These are phyloP conservation scores for Xenentodon cancila DNA, from an alignment of 2,797 vertebrate species.

Conservation along the genomic window DNA sequence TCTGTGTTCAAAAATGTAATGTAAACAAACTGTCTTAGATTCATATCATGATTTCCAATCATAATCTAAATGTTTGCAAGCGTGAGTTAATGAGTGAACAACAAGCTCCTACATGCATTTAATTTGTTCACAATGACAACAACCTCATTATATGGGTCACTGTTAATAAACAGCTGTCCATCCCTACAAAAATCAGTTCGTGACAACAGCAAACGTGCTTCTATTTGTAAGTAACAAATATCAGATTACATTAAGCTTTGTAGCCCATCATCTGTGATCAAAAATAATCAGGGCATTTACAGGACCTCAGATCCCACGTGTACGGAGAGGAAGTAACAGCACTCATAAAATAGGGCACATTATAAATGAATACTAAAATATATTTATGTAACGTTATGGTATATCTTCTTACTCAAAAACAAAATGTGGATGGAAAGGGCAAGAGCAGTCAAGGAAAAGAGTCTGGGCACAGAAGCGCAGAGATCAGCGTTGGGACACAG, in stretches of 20 bases:
- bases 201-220: conserved; percentile 44
- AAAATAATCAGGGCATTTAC: conserved; percentile 66
- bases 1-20: conserved; percentile 40
- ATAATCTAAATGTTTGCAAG: conserved; percentile 30
- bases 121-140: conserved; percentile 65
- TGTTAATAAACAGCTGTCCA: conserved; percentile 55
- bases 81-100: conserved; percentile 58
- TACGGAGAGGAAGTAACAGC: conserved; percentile 32
- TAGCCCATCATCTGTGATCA: conserved; percentile 33
- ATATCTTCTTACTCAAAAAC: conserved; percentile 27
- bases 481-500: conserved; percentile 39
- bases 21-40: conserved; percentile 14
- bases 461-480: conserved; percentile 11
- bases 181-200: conserved; percentile 52
- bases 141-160: conserved; percentile 67
- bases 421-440: conserved; percentile 45
- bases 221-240: conserved; percentile 52
- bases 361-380: conserved; percentile 13
- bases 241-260: conserved; percentile 50
- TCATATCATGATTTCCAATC: conserved; percentile 26
- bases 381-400: no score
- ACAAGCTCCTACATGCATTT: conserved; percentile 50
- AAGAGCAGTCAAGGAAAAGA: conserved; percentile 15
- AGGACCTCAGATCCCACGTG: conserved; percentile 37
- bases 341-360: conserved; percentile 41